phyloP scores from a whole-genome alignment of 2,888 invertebrate species.

The Synergus japonicus region DNA sequence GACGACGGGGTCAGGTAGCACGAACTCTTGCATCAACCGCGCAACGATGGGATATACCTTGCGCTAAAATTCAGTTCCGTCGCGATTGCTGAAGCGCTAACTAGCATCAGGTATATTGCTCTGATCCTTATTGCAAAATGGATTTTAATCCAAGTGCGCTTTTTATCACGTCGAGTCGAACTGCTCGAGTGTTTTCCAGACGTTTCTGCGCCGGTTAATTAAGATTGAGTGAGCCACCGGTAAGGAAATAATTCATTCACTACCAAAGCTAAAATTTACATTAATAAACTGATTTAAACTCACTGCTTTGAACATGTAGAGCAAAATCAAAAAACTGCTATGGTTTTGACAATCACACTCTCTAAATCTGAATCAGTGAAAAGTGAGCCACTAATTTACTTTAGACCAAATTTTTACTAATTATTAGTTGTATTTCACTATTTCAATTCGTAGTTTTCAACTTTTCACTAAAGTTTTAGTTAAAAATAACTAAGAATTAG shows the following conservation, averaged over 20 bases:
- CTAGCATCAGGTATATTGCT: not conserved
- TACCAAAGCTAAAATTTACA: no score
- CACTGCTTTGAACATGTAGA: no score
- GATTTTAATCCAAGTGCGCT: not conserved
- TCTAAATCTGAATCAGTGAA: no score
- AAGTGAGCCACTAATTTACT: no score
- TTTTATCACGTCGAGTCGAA: not conserved
- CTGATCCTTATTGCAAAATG: constrained; percentile 2
- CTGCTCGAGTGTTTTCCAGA: not conserved
- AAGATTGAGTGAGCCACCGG: not conserved
- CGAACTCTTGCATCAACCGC: constrained; percentile 16
- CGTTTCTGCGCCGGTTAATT: not conserved
- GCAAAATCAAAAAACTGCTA: no score
- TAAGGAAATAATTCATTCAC: not conserved
- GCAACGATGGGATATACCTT: constrained; percentile 2
- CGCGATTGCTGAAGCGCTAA: constrained; percentile 17
- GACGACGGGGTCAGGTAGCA: constrained; percentile 25
- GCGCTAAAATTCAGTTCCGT: constrained; percentile 19
- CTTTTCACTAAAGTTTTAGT: no score
- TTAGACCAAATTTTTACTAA: no score
- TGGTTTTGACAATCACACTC: no score
- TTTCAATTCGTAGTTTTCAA: no score
- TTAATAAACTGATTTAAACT: no score
- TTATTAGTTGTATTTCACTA: no score
- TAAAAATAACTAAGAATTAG: no score